Percentiles rank a stretch among this genome's conserved stretches.
Conservation (phyloP, 2,888 invertebrate genomes). For the Drosophila recens region DNA sequence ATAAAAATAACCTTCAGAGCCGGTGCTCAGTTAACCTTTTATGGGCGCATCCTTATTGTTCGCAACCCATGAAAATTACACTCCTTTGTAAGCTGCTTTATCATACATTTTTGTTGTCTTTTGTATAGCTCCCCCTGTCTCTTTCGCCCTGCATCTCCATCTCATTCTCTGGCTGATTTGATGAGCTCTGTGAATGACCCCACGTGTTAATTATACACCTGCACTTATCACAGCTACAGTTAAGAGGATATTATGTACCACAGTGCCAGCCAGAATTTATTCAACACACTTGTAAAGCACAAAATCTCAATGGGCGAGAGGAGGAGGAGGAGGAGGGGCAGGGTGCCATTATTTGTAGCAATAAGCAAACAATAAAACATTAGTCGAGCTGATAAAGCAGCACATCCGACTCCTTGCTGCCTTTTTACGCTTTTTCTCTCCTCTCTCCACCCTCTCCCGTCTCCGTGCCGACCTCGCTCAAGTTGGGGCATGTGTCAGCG, state of each 20-base stretch:
- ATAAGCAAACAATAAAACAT: conserved; percentile 79
- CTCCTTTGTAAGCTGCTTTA: conserved; percentile 13
- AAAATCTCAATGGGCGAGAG: conserved; percentile 10
- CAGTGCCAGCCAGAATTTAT: conserved; percentile 32
- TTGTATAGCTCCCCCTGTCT: neutral
- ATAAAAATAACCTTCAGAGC: neutral
- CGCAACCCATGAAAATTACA: conserved; percentile 6
- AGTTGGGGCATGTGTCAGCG: conserved; percentile 63
- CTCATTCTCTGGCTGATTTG: conserved; percentile 5
- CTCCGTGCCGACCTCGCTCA: neutral
- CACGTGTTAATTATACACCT: conserved; percentile 60
- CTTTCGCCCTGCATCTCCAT: neutral
- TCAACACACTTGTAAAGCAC: conserved; percentile 23
- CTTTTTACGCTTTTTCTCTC: neutral
- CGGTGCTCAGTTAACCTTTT: conserved; percentile 19
- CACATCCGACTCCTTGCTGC: conserved; percentile 5
- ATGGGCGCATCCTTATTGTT: conserved; percentile 7
- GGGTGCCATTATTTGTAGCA: conserved; percentile 65
- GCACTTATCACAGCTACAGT: conserved; percentile 42
- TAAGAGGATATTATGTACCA: conserved; percentile 6
- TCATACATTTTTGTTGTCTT: conserved; percentile 21
- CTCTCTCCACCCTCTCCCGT: too few species aligned
- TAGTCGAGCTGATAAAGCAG: conserved; percentile 60
- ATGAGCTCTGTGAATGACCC: conserved; percentile 26
- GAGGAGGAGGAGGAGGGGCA: neutral